These are phyloP conservation scores for Ciconia maguari DNA, from an alignment of 2,113 vertebrate species.

Conservation along the genomic window DNA sequence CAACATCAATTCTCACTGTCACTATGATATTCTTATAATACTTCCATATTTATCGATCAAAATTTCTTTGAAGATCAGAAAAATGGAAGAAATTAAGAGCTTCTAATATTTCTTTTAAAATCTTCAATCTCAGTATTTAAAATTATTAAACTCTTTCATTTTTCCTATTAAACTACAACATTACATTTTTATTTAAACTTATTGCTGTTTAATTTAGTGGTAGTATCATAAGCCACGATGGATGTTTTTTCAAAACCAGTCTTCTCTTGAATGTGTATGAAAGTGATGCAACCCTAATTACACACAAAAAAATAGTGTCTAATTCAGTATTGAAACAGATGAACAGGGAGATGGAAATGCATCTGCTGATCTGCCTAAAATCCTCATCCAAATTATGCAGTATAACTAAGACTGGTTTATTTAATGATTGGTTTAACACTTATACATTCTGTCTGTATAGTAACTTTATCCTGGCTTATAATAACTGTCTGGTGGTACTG, in stretches of 20 bases:
- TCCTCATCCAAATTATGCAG: neutral
- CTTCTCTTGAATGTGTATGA: neutral
- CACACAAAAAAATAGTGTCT: neutral
- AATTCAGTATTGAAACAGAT: neutral
- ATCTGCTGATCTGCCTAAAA: neutral
- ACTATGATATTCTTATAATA: neutral
- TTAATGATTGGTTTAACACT: constrained; percentile 18
- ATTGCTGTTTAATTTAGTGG: neutral
- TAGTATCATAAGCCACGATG: neutral
- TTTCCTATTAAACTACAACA: neutral
- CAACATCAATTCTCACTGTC: neutral
- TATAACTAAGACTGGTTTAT: neutral
- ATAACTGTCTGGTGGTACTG: neutral
- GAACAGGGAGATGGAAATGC: neutral
- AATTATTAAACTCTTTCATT: neutral
- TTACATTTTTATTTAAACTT: neutral
- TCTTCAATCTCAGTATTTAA: neutral
- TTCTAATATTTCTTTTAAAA: neutral
- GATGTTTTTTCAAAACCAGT: neutral
- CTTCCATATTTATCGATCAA: neutral
- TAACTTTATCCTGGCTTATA: constrained; percentile 33
- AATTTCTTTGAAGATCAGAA: neutral
- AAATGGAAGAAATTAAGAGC: neutral
- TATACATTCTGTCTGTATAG: neutral
- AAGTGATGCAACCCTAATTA: neutral